Percentiles rank a stretch among this genome's conserved stretches.
Conservation (phyloP, 1,140 invertebrate genomes). For the Oreohelix idahoensis region DNA sequence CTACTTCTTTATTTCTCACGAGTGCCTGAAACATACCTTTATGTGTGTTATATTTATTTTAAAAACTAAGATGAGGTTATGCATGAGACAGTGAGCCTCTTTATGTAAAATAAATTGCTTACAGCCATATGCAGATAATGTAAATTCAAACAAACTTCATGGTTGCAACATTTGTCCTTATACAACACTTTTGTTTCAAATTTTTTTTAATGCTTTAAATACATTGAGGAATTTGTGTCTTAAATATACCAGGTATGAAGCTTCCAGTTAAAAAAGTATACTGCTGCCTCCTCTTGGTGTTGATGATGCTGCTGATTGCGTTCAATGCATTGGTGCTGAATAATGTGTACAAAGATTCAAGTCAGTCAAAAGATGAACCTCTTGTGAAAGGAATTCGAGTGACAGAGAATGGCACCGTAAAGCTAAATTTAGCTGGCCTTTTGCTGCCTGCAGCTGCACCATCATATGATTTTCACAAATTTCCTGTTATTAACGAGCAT, state of each 20-base stretch:
- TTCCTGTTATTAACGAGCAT: slow-evolving; percentile 9
- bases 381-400: slow-evolving; percentile 22
- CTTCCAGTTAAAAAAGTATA: not conserved
- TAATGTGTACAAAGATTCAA: not conserved
- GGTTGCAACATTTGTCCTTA: too few relatives aligned
- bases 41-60: too few relatives aligned
- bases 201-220: too few relatives aligned
- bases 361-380: not conserved
- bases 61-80: too few relatives aligned
- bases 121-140: too few relatives aligned
- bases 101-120: too few relatives aligned
- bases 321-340: not conserved
- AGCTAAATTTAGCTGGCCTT: slow-evolving; percentile 4
- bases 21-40: too few relatives aligned
- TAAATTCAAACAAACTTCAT: too few relatives aligned
- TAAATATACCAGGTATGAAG: not conserved
- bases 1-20: too few relatives aligned
- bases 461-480: not conserved
- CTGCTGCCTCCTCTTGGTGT: not conserved
- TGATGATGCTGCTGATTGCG: not conserved
- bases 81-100: too few relatives aligned
- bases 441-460: not conserved
- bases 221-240: too few relatives aligned
- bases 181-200: too few relatives aligned
- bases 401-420: not conserved